Evolutionary conservation across 2,113 vertebrate species (phyloP).

Genomic region (Redunca redunca): DNA sequence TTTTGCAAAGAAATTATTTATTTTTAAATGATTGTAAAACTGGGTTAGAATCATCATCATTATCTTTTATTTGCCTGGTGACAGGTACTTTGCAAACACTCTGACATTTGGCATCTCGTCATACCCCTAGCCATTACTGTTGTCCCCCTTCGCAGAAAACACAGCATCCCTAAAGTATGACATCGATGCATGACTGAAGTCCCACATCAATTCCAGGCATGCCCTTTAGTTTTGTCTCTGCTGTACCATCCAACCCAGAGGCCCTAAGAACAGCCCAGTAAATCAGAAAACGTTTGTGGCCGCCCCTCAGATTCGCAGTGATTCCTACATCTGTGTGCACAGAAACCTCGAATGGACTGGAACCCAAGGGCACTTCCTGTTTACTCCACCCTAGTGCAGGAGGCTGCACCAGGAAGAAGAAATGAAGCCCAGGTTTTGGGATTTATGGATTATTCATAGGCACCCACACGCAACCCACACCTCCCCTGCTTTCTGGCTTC

Average conservation of each 20-base stretch:
- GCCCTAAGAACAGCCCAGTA: not conserved
- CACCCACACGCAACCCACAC: fast-evolving
- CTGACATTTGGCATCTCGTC: not conserved
- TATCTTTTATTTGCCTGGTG: not conserved
- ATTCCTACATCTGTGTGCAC: not conserved
- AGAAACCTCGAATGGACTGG: not conserved
- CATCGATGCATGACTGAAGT: not conserved
- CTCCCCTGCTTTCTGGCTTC: not conserved
- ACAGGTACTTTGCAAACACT: not conserved
- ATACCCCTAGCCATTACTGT: fast-evolving
- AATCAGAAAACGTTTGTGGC: not conserved
- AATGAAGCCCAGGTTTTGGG: not conserved
- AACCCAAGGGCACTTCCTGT: not conserved
- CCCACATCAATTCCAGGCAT: too few relatives aligned
- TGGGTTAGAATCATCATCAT: too few relatives aligned
- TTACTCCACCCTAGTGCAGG: not conserved
- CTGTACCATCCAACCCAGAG: too few relatives aligned
- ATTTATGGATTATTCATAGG: not conserved
- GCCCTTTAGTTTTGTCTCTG: not conserved
- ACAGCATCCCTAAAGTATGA: not conserved
- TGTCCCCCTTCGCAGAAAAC: not conserved
- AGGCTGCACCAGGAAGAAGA: not conserved
- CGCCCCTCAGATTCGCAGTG: not conserved
- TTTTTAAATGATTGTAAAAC: not conserved
- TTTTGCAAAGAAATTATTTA: not conserved